Percentiles rank a stretch among this genome's conserved stretches.
Evolutionary conservation across 2,888 invertebrate species (phyloP).

Genomic region (Cactoblastis cactorum): DNA sequence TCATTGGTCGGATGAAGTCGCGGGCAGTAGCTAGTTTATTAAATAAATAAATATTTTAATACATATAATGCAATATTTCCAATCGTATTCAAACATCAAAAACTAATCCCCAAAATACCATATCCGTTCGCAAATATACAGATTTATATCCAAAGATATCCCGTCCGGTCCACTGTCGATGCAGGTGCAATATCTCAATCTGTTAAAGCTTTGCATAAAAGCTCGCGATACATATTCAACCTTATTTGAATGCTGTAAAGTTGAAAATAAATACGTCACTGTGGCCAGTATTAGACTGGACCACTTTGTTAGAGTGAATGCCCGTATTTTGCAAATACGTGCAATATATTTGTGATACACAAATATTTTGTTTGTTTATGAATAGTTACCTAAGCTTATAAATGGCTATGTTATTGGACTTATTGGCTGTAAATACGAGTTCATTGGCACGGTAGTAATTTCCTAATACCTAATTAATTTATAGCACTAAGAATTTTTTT

Average conservation of each 20-base stretch:
- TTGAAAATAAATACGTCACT: background rate
- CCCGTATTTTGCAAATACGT: slow-evolving; percentile 11
- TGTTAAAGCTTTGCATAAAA: slow-evolving; percentile 15
- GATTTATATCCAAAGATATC: slow-evolving; percentile 13
- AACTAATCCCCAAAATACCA: slow-evolving; percentile 7
- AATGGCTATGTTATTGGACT: too few relatives aligned
- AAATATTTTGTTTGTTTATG: slow-evolving; percentile 9
- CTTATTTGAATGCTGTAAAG: background rate
- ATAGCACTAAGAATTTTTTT: too few relatives aligned
- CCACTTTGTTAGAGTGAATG: slow-evolving; percentile 15
- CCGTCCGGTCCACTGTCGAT: slow-evolving; percentile 16
- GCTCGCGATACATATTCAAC: background rate
- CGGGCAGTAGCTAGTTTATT: too few relatives aligned
- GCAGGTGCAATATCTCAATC: slow-evolving; percentile 29
- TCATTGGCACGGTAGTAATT: too few relatives aligned
- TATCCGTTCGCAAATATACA: slow-evolving; percentile 13
- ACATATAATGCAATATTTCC: slow-evolving; percentile 20
- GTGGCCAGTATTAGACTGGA: background rate
- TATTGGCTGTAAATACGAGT: too few relatives aligned
- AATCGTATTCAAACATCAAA: slow-evolving; percentile 21
- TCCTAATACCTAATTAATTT: too few relatives aligned
- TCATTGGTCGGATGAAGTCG: too few relatives aligned
- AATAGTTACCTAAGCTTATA: background rate
- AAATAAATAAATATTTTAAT: background rate
- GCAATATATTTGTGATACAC: slow-evolving; percentile 8